Percentiles rank a stretch among this genome's conserved stretches.
Evolutionary conservation across 2,113 vertebrate genomes (phyloP).

Genomic region (Aptenodytes patagonicus): DNA sequence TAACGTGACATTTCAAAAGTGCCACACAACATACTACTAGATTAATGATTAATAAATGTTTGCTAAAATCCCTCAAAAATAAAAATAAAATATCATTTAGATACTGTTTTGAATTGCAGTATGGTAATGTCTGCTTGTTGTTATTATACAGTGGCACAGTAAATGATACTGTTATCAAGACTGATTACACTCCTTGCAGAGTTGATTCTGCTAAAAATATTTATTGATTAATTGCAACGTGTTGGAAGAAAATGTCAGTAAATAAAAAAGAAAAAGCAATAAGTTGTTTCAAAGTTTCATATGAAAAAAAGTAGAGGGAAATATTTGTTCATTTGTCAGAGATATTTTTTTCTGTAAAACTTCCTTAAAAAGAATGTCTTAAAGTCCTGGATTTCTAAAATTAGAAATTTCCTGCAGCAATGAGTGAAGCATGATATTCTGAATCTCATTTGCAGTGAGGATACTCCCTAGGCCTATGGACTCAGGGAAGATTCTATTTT

Average conservation of each 20-base stretch:
- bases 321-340: background rate
- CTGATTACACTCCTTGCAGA: background rate
- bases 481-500: conserved; percentile 21
- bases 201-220: background rate
- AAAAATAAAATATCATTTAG: background rate
- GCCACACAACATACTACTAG: background rate
- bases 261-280: background rate
- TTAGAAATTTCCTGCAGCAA: background rate
- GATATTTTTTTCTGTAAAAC: background rate
- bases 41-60: background rate
- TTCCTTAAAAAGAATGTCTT: background rate
- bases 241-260: background rate
- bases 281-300: background rate
- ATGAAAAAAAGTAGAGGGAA: background rate
- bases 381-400: background rate
- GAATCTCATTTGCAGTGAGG: background rate
- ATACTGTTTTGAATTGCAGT: background rate
- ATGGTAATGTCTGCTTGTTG: background rate
- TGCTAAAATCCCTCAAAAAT: background rate
- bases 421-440: background rate
- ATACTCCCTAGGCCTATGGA: background rate
- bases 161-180: background rate
- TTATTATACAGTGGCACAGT: background rate
- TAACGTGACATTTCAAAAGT: background rate
- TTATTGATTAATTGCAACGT: background rate